Evolutionary conservation across 2,797 vertebrate genomes (phyloP).

Genomic region (Balearica regulorum): DNA sequence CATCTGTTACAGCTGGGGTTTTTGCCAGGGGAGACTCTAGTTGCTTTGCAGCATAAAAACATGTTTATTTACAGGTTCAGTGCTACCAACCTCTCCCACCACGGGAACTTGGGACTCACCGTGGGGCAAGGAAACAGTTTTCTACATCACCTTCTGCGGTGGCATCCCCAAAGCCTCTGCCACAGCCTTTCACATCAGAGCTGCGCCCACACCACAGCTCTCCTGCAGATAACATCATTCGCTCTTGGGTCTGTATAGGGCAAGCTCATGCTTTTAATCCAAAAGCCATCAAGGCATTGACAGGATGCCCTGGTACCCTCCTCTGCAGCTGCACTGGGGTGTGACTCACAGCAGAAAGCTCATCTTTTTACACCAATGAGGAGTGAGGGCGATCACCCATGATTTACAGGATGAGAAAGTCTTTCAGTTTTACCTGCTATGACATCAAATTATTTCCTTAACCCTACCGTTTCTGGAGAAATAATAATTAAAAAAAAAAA

Average conservation of each 20-base stretch:
- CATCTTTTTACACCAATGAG: background rate
- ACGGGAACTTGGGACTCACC: accelerated
- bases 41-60: background rate
- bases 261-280: background rate
- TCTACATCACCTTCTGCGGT: background rate
- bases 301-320: background rate
- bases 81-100: background rate
- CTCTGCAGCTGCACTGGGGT: background rate
- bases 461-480: background rate
- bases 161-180: background rate
- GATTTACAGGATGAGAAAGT: background rate
- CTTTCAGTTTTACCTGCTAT: background rate
- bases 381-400: background rate
- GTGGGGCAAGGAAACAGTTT: background rate
- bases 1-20: background rate
- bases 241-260: background rate
- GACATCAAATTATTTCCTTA: background rate
- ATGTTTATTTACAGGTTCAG: background rate
- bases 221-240: background rate
- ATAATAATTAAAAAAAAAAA: background rate
- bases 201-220: background rate
- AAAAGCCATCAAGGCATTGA: background rate
- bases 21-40: background rate
- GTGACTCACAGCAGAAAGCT: background rate
- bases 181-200: background rate